Conservation (phyloP, 2,888 invertebrate genomes). For the Trichopoda pennipes region DNA sequence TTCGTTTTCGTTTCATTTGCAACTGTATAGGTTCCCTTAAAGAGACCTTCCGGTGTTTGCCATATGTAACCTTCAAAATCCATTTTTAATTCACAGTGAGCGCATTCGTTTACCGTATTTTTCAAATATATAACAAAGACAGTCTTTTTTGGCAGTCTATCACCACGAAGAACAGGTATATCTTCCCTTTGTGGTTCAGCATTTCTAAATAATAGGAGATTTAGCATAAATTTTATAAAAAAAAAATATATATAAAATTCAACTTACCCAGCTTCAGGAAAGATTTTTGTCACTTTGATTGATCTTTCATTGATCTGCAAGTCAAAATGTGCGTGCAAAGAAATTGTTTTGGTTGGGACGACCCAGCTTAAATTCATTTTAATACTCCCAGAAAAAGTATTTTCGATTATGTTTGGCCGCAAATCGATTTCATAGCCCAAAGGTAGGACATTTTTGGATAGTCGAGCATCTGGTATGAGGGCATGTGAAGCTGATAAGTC, state of each 20-base stretch:
- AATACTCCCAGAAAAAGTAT: conserved; percentile 86
- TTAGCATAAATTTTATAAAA: not conserved
- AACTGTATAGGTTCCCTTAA: conserved; percentile 84
- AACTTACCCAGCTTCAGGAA: conserved; percentile 26
- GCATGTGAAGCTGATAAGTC: conserved; percentile 87
- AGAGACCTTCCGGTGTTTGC: conserved; percentile 86
- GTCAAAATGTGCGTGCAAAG: conserved; percentile 85
- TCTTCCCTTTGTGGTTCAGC: conserved; percentile 67
- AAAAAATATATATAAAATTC: not conserved
- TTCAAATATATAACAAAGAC: conserved; percentile 84
- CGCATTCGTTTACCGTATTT: conserved; percentile 82
- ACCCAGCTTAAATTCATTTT: conserved; percentile 87
- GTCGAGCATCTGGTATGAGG: conserved; percentile 84
- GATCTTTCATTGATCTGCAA: conserved; percentile 83
- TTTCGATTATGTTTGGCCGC: conserved; percentile 85
- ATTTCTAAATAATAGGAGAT: conserved; percentile 15
- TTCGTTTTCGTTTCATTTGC: conserved; percentile 78
- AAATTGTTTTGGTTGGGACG: conserved; percentile 84
- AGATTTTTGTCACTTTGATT: conserved; percentile 79
- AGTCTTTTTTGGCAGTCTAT: conserved; percentile 84
- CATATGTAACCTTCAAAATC: conserved; percentile 86
- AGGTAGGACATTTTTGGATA: conserved; percentile 85
- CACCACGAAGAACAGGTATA: conserved; percentile 79
- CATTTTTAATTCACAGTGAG: conserved; percentile 85
- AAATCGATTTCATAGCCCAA: conserved; percentile 85